Percentiles rank a stretch among this genome's conserved stretches.
Conservation (phyloP, 1,140 invertebrate species). For the Kradibia gibbosae region DNA sequence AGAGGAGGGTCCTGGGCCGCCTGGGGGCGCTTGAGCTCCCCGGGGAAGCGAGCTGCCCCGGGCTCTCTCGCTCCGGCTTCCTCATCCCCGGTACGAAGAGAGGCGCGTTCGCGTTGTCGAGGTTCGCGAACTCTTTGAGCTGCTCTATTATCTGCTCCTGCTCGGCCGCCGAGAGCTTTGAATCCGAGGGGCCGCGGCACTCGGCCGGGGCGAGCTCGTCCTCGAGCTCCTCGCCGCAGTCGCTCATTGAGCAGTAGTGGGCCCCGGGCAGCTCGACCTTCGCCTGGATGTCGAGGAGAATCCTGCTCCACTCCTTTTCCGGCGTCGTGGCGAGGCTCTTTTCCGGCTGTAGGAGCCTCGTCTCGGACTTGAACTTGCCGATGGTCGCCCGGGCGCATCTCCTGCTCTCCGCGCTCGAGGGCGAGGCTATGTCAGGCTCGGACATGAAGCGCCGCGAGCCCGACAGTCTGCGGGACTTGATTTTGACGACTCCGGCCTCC, state of each 20-base stretch:
- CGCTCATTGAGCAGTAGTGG: not conserved
- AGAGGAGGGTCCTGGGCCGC: not conserved
- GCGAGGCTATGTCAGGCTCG: slow-evolving; percentile 65
- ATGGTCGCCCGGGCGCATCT: slow-evolving; percentile 43
- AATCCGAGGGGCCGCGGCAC: slow-evolving; percentile 49
- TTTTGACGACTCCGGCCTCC: slow-evolving; percentile 68
- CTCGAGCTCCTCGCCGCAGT: not conserved
- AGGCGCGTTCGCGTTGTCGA: slow-evolving; percentile 67
- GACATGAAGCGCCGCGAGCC: slow-evolving; percentile 63
- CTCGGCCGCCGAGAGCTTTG: slow-evolving; percentile 72
- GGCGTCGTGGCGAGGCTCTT: slow-evolving; percentile 60
- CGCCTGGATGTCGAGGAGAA: slow-evolving; percentile 62
- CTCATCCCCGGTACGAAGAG: slow-evolving; percentile 61
- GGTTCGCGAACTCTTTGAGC: slow-evolving; percentile 75
- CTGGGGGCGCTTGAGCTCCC: slow-evolving; percentile 38
- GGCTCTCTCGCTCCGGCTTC: not conserved
- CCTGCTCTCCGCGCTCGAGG: slow-evolving; percentile 51
- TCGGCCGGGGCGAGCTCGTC: not conserved
- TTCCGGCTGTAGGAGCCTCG: slow-evolving; percentile 56
- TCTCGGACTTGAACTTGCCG: slow-evolving; percentile 60
- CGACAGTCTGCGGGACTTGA: slow-evolving; percentile 58
- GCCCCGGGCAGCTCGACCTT: not conserved
- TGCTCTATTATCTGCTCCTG: slow-evolving; percentile 75
- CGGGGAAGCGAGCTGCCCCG: not conserved
- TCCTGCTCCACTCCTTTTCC: slow-evolving; percentile 65